Conservation (phyloP, 2,888 invertebrate genomes). For the Petrophora chlorosata region DNA sequence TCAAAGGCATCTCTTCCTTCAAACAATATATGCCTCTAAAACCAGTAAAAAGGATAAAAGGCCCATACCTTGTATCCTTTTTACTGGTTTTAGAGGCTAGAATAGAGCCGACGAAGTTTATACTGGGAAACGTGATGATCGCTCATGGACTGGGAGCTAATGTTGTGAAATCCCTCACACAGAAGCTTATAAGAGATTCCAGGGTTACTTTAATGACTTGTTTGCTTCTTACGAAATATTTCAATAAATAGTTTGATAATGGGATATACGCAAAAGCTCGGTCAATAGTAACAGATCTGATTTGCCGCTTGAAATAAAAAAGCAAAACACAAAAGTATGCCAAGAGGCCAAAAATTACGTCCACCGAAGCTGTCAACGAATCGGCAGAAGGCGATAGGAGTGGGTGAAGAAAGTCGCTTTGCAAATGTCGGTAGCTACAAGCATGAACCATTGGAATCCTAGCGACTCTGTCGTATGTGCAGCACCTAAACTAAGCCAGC, state of each 20-base stretch:
- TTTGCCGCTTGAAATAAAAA: background rate
- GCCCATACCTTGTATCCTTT: no score
- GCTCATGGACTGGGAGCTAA: slow-evolving; percentile 11
- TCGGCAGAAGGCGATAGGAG: slow-evolving; percentile 24
- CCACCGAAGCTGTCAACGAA: slow-evolving; percentile 22
- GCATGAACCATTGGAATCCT: slow-evolving; percentile 23
- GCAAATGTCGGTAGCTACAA: slow-evolving; percentile 24
- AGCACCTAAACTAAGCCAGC: slow-evolving; percentile 35
- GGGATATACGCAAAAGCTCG: slow-evolving; percentile 21
- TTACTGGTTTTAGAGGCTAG: slow-evolving; percentile 25
- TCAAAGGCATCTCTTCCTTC: slow-evolving; percentile 7
- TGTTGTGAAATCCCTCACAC: slow-evolving; percentile 9
- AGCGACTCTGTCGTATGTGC: slow-evolving; percentile 32
- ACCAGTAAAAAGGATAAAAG: slow-evolving; percentile 16
- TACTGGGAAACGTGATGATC: slow-evolving; percentile 9
- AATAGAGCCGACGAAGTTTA: slow-evolving; percentile 18
- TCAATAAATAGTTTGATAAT: slow-evolving; percentile 19
- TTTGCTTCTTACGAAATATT: slow-evolving; percentile 23
- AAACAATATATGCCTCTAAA: slow-evolving; percentile 20
- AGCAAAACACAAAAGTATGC: slow-evolving; percentile 9
- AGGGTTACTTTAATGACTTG: slow-evolving; percentile 23
- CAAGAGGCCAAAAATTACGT: slow-evolving; percentile 14
- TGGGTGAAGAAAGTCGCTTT: slow-evolving; percentile 27
- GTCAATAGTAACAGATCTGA: background rate
- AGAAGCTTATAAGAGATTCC: slow-evolving; percentile 6